Evolutionary conservation across 2,113 vertebrate species (phyloP).

Genomic region (Nycticryphes semicollaris): DNA sequence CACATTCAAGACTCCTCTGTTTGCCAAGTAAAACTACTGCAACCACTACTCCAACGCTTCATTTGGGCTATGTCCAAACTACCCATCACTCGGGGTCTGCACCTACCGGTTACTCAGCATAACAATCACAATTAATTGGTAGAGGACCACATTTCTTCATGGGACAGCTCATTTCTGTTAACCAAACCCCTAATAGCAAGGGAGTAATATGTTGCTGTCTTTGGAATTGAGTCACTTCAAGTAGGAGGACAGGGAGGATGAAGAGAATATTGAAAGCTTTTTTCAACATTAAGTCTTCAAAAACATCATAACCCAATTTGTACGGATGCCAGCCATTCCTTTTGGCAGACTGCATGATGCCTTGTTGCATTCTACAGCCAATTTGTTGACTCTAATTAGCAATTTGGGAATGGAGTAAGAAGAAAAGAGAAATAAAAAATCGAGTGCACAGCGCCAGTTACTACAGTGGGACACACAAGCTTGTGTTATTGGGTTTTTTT

Average conservation of each 20-base stretch:
- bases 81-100: not conserved
- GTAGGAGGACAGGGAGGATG: not conserved
- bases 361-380: conserved; percentile 13
- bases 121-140: not conserved
- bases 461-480: not conserved
- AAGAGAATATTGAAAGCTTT: not conserved
- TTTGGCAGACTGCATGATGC: not conserved
- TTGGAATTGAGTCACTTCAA: not conserved
- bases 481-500: not conserved
- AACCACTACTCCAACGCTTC: not conserved
- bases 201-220: not conserved
- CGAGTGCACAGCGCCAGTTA: not conserved
- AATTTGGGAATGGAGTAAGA: conserved; percentile 16
- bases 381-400: conserved; percentile 53
- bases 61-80: not conserved
- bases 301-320: not conserved
- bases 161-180: not conserved
- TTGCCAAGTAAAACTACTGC: not conserved
- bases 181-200: not conserved
- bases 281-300: conserved; percentile 14
- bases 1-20: not conserved
- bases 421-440: conserved; percentile 15
- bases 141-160: not conserved
- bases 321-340: not conserved
- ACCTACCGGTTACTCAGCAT: not conserved